These are phyloP conservation scores for Megalops cyprinoides DNA, from an alignment of 2,797 vertebrate species.

Conservation along the genomic window DNA sequence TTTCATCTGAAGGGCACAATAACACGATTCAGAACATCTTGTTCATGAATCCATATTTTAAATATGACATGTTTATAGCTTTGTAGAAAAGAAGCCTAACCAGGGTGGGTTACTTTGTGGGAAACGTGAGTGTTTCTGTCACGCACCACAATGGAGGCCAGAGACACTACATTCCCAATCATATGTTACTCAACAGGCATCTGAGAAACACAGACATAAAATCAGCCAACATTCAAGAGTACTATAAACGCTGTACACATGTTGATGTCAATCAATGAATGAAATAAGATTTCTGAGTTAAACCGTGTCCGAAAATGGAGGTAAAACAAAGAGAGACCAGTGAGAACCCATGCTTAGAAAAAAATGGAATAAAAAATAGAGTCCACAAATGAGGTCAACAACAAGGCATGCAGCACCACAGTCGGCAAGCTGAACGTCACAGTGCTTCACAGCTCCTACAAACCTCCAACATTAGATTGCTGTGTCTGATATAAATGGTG, in stretches of 20 bases:
- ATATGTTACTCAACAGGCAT: constrained; percentile 44
- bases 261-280: no score
- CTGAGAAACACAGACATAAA: constrained; percentile 20
- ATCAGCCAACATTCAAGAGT: background rate
- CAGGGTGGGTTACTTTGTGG: no score
- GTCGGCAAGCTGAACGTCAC: constrained; percentile 23
- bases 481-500: constrained; percentile 99
- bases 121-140: background rate
- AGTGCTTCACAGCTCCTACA: background rate
- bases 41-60: no score
- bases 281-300: no score
- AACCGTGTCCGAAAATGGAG: no score
- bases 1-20: background rate
- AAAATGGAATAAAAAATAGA: constrained; percentile 51
- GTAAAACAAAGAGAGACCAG: no score
- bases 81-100: background rate
- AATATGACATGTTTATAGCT: no score
- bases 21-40: background rate
- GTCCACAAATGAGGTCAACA: constrained; percentile 60
- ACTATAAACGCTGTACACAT: background rate
- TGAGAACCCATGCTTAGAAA: no score
- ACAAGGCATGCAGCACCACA: constrained; percentile 43
- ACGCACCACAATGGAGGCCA: background rate
- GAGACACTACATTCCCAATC: constrained; percentile 50
- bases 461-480: constrained; percentile 99